A percentile compares a stretch with the other conserved stretches of the same genome.
Conservation (phyloP, 2,888 invertebrate species). For the Eupithecia insigniata region DNA sequence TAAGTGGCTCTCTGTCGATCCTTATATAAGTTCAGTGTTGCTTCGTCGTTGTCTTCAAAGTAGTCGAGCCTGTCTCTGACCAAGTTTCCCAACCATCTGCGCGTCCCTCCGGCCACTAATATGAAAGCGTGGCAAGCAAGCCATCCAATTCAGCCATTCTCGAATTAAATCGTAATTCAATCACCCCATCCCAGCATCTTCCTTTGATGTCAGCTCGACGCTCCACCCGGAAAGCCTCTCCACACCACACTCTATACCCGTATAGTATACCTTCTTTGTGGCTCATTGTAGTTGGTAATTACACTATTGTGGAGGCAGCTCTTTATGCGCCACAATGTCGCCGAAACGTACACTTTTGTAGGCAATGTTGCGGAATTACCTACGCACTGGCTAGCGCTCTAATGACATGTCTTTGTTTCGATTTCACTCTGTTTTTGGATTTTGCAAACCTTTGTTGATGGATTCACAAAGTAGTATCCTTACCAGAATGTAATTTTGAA, state of each 20-base stretch:
- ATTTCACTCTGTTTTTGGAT: background rate
- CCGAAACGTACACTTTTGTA: background rate
- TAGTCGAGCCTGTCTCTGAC: background rate
- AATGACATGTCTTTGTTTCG: slow-evolving; percentile 1
- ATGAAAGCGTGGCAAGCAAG: slow-evolving; percentile 31
- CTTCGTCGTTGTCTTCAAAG: background rate
- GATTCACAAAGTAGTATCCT: background rate
- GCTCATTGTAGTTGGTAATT: slow-evolving; percentile 18
- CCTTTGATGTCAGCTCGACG: slow-evolving; percentile 29
- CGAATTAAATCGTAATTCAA: slow-evolving; percentile 29
- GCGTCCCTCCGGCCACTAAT: slow-evolving; percentile 17
- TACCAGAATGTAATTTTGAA: background rate
- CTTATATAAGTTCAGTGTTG: background rate
- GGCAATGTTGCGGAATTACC: background rate
- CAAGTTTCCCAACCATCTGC: background rate
- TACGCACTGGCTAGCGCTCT: background rate
- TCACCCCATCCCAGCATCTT: slow-evolving; percentile 14
- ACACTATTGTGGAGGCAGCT: slow-evolving; percentile 13
- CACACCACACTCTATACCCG: background rate
- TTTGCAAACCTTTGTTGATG: background rate
- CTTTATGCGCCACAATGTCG: slow-evolving; percentile 11
- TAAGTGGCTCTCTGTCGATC: background rate
- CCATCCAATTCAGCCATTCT: slow-evolving; percentile 23
- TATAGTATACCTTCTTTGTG: slow-evolving; percentile 9
- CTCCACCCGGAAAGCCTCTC: slow-evolving; percentile 3